Base-by-base conservation (phyloP, 2,888 invertebrate species). In the Spisula subtruncata region DNA sequence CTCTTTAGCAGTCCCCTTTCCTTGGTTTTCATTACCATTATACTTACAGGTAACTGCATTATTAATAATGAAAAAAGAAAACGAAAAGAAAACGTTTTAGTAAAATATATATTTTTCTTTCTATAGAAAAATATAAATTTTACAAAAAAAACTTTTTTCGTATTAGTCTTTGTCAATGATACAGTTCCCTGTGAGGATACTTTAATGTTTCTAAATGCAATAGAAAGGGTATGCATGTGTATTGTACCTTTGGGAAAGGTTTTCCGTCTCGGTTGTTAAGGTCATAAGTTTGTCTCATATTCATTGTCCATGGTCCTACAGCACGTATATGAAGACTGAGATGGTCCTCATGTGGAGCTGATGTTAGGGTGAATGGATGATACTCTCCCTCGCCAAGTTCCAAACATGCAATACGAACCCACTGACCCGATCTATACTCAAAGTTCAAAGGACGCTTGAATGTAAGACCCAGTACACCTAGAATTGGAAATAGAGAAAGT, bases 341-440 rank as follows among this genome's bases (percentile, higher is more conserved):
- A 92, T 97, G 97, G 35, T 97, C 96, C 95, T 98, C 97, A 94
- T 98, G 97, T 0, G 98, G 98, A n/a, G 97, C 97, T 0, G 98
- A 97, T 1, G 98, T 97, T 91, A 98, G 94, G 0, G 98, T 98
- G 94, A 98, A 98, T 0, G 98, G 98, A 96, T 98, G 98, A 95
- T 97, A 98, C 95, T 98, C 98, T 88, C 97, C 96, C 25, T 96
- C 95, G 90, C 97, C 97, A 86, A 97, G 96, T n/a, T 95, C 96
- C 51, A 97, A 95, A 93, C 97, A 97, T 20, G 98, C 97, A 86
- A 98, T 97, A 81, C 97, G 96, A 25, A 98, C 97, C 97, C 97
- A 98, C 95, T 98, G 98, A 6, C 98, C 98, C 12, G 97, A 97
- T 96, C 97, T 97, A 96, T 97, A 98, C 91, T 97, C 97, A 95